phyloP scores from a whole-genome alignment of 2,113 vertebrate species.

The Archocentrus centrarchus region DNA sequence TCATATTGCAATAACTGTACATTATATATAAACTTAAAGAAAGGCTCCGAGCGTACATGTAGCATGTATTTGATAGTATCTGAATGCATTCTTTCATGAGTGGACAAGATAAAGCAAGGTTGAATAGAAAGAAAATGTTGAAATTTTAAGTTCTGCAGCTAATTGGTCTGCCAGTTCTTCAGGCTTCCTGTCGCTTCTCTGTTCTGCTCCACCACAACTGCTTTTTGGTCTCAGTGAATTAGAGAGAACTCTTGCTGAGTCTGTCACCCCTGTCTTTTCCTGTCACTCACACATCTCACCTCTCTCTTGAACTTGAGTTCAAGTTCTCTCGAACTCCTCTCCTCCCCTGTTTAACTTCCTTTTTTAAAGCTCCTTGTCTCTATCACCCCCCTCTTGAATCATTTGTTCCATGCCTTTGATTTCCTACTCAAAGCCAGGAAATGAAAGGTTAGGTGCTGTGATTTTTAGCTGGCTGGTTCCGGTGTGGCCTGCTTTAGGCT shows the following conservation, averaged over 20 bases:
- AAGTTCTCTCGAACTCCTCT: conserved; percentile 8
- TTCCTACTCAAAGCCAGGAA: conserved; percentile 54
- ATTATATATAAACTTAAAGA: not conserved
- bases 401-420: conserved; percentile 63
- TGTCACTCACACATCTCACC: conserved; percentile 53
- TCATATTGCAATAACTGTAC: not conserved
- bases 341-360: conserved; percentile 42
- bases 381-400: conserved; percentile 26
- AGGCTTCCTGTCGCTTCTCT: conserved; percentile 28
- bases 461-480: conserved; percentile 41
- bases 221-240: conserved; percentile 35
- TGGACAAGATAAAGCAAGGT: conserved; percentile 5
- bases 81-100: not conserved
- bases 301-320: conserved; percentile 37
- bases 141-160: conserved; percentile 42
- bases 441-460: conserved; percentile 57
- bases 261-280: conserved; percentile 48
- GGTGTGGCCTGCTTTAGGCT: conserved; percentile 37
- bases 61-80: not conserved
- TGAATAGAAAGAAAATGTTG: conserved; percentile 28
- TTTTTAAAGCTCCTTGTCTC: conserved; percentile 43
- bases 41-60: not conserved
- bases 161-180: conserved; percentile 48
- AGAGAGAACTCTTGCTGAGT: conserved; percentile 28
- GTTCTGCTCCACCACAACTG: conserved; percentile 6